These are phyloP conservation scores for Pangasius larnaudii DNA, from an alignment of 2,797 vertebrate species.

Conservation along the genomic window DNA sequence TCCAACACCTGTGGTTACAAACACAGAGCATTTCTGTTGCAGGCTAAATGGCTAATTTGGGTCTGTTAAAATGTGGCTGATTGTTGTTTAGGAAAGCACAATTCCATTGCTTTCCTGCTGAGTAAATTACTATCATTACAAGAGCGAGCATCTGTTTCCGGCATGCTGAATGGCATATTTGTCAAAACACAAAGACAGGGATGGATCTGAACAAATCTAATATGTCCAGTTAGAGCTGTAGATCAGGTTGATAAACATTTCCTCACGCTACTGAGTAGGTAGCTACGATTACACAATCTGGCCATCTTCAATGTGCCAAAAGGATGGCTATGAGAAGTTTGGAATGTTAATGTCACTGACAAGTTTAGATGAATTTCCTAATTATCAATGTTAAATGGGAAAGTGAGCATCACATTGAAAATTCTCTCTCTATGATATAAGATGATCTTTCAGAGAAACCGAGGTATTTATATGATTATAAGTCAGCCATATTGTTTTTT, in stretches of 20 bases:
- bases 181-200: conserved; percentile 46
- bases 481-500: neutral
- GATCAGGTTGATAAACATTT: neutral
- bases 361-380: neutral
- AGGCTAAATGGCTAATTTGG: conserved; percentile 33
- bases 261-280: neutral
- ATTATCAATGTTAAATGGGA: neutral
- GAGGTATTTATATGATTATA: neutral
- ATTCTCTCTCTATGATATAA: neutral
- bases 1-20: conserved; percentile 9
- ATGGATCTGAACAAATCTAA: conserved; percentile 32
- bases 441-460: neutral
- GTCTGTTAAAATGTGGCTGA: conserved; percentile 24
- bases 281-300: neutral
- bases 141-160: conserved; percentile 54
- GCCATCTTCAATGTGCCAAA: neutral
- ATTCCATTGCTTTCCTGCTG: conserved; percentile 27
- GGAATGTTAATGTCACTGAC: conserved; percentile 18
- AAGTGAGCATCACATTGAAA: neutral
- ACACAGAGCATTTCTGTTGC: conserved; percentile 14
- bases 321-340: conserved; percentile 7
- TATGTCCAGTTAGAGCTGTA: conserved; percentile 18
- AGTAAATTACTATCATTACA: conserved; percentile 57
- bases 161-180: conserved; percentile 46
- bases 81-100: conserved; percentile 22